Evolutionary conservation across 2,113 vertebrate genomes (phyloP), one percentile per base, ranked within the genome.

Genomic region (Solea solea): DNA sequence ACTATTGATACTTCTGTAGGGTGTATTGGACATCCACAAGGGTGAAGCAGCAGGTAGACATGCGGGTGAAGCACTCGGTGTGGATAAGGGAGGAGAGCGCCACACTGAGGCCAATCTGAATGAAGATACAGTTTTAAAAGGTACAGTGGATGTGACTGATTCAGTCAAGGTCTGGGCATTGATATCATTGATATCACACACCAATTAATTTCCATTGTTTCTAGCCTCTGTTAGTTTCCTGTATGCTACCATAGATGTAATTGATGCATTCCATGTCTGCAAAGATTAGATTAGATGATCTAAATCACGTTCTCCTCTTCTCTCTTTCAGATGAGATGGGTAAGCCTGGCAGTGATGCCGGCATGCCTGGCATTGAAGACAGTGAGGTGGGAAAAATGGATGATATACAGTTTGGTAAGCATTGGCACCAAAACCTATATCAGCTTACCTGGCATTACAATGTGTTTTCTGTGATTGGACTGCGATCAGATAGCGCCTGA

Each of bases 331-430:
- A 95, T 89, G 96, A 96, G 61, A 92, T 95, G 88, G 91, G 92
- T 14, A 98, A 98, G 76, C 86, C 91, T 62, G 95, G 93, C 80
- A 95, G 95, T 89, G 98, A 99, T 78, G 98, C 97, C 67, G 98
- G 98, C 64, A 98, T 99, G 98, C 98, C 98, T 69, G 98, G 95
- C 62, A 96, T 99, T 90, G 98, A 99, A 89, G 97, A 99, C 88
- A 97, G 96, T 48, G 96, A 96, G 73, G 94, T 96, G 67, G 95
- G 94, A 44, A 98, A 98, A 90, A 90, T 85, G 3, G 95, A 97
- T 7, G 95, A 96, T 21, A 77, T 91, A 62, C 95, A 95, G 41
- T 95, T 95, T 78, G 95, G 98, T 98, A 64, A 91, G 91, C 42
- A 42, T 15, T 16, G 16, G 28, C 34, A 12, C 1, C n/a, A 1